These are phyloP conservation scores for Spea bombifrons DNA, from an alignment of 2,113 vertebrate species.

Conservation along the genomic window DNA sequence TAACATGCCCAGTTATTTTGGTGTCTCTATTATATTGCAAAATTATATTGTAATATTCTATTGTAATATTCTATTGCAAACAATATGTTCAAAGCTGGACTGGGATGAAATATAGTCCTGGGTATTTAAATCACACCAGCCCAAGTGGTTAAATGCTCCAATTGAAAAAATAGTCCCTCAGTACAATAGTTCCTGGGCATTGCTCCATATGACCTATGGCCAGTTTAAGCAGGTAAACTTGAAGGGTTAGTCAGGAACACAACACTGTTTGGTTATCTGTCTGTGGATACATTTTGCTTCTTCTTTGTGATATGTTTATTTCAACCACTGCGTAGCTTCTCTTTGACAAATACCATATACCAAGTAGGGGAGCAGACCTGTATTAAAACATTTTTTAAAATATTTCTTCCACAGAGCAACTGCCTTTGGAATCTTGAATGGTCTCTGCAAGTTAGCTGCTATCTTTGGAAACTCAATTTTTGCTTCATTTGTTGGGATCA, in stretches of 20 bases:
- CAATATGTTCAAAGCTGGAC: too few relatives aligned
- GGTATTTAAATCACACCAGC: too few relatives aligned
- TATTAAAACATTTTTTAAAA: neutral
- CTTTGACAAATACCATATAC: too few relatives aligned
- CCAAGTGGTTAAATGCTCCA: too few relatives aligned
- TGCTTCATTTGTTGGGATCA: slow-evolving; percentile 89
- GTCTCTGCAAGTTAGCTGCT: slow-evolving; percentile 86
- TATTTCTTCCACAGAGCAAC: slow-evolving; percentile 74
- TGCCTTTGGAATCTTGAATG: slow-evolving; percentile 91
- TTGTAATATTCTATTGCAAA: neutral
- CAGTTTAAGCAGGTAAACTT: too few relatives aligned
- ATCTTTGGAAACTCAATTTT: slow-evolving; percentile 94
- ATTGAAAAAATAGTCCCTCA: too few relatives aligned
- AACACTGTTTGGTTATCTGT: neutral
- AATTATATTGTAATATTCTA: neutral
- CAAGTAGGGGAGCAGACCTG: neutral
- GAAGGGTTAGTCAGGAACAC: too few relatives aligned
- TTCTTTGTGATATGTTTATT: neutral
- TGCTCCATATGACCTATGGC: too few relatives aligned
- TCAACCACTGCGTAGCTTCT: neutral
- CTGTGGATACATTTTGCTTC: neutral
- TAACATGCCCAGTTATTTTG: slow-evolving; percentile 47
- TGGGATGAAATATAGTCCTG: too few relatives aligned
- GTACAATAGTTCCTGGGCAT: too few relatives aligned
- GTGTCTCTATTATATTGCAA: neutral